Evolutionary conservation across 1,140 invertebrate species (phyloP), one percentile per base, ranked within the genome.

Genomic region (Dendroctonus valens): DNA sequence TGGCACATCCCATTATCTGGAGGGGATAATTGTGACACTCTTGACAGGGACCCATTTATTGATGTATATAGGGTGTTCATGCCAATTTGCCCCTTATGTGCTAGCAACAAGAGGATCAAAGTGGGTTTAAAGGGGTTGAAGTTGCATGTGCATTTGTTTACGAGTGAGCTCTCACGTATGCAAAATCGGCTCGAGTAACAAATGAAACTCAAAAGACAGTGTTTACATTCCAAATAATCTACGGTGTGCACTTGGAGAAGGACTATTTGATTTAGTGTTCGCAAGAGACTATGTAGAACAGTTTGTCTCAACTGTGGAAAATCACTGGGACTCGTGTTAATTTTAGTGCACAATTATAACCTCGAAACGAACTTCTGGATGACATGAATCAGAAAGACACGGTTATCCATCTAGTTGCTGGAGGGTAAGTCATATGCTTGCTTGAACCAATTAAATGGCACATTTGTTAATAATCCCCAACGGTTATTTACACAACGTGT

Each of bases 321-420:
- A 55, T 9, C 39, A 39, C 38, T 15, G 11, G 39, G 14, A 39
- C 7, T 37, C 3, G 11, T 7, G 12, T 50, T 8, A n/a, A 50
- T 46, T 59, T 59, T 46, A 12, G 12, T 46, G 44, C 1, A 52
- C n/a, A 52, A n/a, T 52, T 52, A 9, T 12, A 26, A 11, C n/a
- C 11, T 52, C 2, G 15, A 52, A 12, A 8, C 8, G 3, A 9
- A n/a, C 50, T 52, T n/a, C 50, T 12, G 50, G n/a, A 71, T 73
- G 74, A 73, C 52, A 89, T 88, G 87, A 85, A 85, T 82, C 85
- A 88, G 81, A 83, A 84, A 79, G 91, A 93, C 81, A 91, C 91
- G 70, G 83, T 91, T 64, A 91, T 93, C 80, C 91, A 94, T 82
- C 85, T 94, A 72, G 83, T 93, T 70, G 91, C 91, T 78, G 91